Evolutionary conservation across 2,113 vertebrate genomes (phyloP), one percentile per base, ranked within the genome.

Genomic region (Cryptomyrus ogoouensis): DNA sequence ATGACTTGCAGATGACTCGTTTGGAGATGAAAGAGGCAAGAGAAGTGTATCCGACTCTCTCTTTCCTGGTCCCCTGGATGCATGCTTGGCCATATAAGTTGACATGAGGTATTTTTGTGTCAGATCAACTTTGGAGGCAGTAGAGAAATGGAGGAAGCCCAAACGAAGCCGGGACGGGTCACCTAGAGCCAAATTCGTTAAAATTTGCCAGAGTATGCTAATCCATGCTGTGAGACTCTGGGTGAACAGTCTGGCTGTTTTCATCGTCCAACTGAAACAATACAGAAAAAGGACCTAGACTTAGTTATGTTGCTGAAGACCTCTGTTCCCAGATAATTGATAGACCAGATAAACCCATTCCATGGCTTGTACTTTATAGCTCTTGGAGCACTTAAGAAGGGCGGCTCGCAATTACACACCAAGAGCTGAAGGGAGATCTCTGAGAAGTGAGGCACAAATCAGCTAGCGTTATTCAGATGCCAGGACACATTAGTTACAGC

Each of bases 71-170:
- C 95, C 94, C 95, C 96, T 95, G 95, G 94, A 96, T 96, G 95
- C 96, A 96, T 96, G 96, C 96, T 97, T 96, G 95, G 95, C 94
- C 96, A 94, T 96, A 96, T 97, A 95, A 95, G 94, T 96, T 95
- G 95, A 97, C 96, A 96, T 93, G 94, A 95, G 94, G 96, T 83
- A 92, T 96, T 95, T 96, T 94, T 94, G 95, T 95, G 95, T 96
- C 96, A 94, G 96, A 94, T 92, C 93, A 94, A 94, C 91, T 90
- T 89, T 93, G 17, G 88, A 94, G 94, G 95, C 96, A 96, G 96
- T 74, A 47, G 96, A 96, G 94, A 94, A 94, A 96, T 91, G 94
- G 83, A 93, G 84, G 90, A 85, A 90, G 90, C 93, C 87, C 89
- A 93, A 93, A 90, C 56, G 83, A 86, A 84, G 52, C 47, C 0